Evolutionary conservation across 2,113 vertebrate species (phyloP), one percentile per base, ranked within the genome.

Genomic region (Sapayoa aenigma): DNA sequence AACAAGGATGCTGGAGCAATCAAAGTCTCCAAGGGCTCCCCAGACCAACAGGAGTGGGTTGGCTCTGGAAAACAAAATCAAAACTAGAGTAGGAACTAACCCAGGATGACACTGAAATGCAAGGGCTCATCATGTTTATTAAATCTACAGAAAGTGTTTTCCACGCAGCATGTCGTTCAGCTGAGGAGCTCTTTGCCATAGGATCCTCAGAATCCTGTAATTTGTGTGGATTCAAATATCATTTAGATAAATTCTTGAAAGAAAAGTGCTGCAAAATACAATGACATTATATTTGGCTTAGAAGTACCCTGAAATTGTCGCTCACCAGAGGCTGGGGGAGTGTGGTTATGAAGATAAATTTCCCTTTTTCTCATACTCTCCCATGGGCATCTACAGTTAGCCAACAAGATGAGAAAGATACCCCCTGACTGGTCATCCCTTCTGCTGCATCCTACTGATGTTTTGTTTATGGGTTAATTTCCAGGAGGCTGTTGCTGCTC

Each of bases 381-480:
- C 20, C 17, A 2, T 3, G 42, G 23, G 8, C 42, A 21, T 7
- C 35, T 69, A 7, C 41, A 83, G 41, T 10, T 27, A 13, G 46
- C 14, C 50, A 62, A 39, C 2, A 6, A n/a, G 46, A 13, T 49
- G 67, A 60, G 53, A 9, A 46, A 27, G 53, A 9, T 42, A 33
- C 22, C 35, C 23, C 49, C 33, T 82, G 39, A 0, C 35, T 33
- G 11, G 5, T 22, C 74, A 11, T 37, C 27, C 47, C 72, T 44
- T 31, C 27, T 28, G 52, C 53, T 82, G 28, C 0, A 0, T 33
- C 75, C 46, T 5, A 0, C 1, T 44, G 49, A 2, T 44, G 22
- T 39, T 91, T 12, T 21, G n/a, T 9, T 42, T 13, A 8, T 24
- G 72, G 44, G 4, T 27, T 56, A 4, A 41, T 80, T 44, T 31